Conservation (phyloP, 2,888 invertebrate species). For the Rhogogaster chlorosoma region DNA sequence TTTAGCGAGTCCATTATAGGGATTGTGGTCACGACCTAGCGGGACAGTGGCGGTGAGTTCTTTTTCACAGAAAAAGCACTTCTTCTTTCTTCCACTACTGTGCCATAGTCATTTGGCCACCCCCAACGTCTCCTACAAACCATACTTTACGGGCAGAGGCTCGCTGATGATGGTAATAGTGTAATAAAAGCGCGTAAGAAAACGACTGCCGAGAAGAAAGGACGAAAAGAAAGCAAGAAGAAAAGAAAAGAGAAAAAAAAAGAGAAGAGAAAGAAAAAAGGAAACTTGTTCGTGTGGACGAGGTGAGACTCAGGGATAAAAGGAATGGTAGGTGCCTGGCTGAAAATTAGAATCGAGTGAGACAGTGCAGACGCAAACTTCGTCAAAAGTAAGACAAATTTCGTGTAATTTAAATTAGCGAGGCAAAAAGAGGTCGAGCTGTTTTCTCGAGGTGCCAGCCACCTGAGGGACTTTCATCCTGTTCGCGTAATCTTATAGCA, state of each 20-base stretch:
- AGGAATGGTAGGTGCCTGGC: slow-evolving; percentile 35
- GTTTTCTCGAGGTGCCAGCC: slow-evolving; percentile 31
- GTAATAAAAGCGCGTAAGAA: slow-evolving; percentile 67
- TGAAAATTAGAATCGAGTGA: slow-evolving; percentile 61
- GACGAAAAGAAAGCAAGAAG: neutral
- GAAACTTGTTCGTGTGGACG: slow-evolving; percentile 26
- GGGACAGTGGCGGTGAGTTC: slow-evolving; percentile 62
- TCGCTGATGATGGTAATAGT: slow-evolving; percentile 65
- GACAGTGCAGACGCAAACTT: slow-evolving; percentile 60
- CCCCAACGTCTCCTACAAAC: slow-evolving; percentile 58
- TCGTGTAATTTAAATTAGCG: slow-evolving; percentile 67
- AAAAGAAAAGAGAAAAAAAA: neutral
- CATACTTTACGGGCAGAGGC: slow-evolving; percentile 64
- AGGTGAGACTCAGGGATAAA: slow-evolving; percentile 41
- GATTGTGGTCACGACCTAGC: slow-evolving; percentile 73
- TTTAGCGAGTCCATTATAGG: slow-evolving; percentile 76
- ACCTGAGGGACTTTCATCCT: slow-evolving; percentile 22
- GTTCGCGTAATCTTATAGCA: slow-evolving; percentile 6
- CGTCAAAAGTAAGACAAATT: slow-evolving; percentile 68
- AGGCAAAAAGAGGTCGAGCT: slow-evolving; percentile 39
- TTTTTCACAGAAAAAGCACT: slow-evolving; percentile 60
- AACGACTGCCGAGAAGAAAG: slow-evolving; percentile 60
- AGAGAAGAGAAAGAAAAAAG: slow-evolving; percentile 13
- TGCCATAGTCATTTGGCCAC: slow-evolving; percentile 55
- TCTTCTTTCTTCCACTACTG: slow-evolving; percentile 59